phyloP scores from a whole-genome alignment of 2,797 vertebrate species.

The Cuculus canorus region DNA sequence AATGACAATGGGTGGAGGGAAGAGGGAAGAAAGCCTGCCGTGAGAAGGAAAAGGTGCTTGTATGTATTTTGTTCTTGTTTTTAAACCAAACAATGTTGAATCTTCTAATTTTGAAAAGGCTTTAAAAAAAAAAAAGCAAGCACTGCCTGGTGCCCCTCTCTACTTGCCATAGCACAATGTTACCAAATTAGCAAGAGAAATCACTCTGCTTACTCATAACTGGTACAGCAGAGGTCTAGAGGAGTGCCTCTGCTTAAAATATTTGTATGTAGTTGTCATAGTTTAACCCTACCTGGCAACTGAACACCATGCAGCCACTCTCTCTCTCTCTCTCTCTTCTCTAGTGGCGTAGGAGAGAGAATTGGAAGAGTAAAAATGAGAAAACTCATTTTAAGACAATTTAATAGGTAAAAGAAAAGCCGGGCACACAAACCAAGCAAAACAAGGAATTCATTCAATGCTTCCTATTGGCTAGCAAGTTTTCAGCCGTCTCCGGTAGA shows the following conservation, averaged over 20 bases:
- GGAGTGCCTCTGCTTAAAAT: background rate
- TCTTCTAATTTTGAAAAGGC: background rate
- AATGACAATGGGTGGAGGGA: background rate
- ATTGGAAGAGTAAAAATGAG: too few species aligned
- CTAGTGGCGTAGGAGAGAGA: too few species aligned
- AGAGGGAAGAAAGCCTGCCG: background rate
- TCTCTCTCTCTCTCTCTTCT: too few species aligned
- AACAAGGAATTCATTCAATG: too few species aligned
- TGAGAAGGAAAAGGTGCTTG: background rate
- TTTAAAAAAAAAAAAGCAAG: background rate
- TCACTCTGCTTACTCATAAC: background rate
- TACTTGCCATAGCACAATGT: background rate
- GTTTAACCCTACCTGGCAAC: too few species aligned
- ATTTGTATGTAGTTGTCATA: background rate
- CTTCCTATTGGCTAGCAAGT: too few species aligned
- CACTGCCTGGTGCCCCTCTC: rapidly evolving
- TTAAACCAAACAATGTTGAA: rapidly evolving
- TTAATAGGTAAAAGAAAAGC: too few species aligned
- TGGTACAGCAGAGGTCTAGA: background rate
- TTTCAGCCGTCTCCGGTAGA: too few species aligned
- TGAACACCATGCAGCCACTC: too few species aligned
- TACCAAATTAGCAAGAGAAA: background rate
- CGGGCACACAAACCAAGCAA: too few species aligned
- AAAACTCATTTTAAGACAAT: too few species aligned
- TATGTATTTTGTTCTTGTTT: background rate